Base-by-base conservation (phyloP, 1,140 invertebrate genomes). In the Aleiodes sp. region DNA sequence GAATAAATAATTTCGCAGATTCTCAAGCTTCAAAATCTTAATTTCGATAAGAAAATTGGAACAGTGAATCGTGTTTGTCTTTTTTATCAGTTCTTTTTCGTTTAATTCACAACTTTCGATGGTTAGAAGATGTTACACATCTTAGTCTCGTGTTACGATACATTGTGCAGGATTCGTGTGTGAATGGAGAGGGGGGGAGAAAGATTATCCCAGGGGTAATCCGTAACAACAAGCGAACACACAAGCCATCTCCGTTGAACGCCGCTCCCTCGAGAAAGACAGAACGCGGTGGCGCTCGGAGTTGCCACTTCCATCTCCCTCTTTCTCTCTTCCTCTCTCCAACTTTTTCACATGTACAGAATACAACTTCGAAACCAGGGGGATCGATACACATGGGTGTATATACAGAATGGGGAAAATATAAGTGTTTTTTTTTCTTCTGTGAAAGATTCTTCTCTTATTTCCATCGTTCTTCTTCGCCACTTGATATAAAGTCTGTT, bases 201-300 rank as follows among this genome's bases (percentile, higher is more conserved):
- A 52, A 26, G 46, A 56, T 69, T 37, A 63, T 63, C 60, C 41
- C 60, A 21, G 46, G 60, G 60, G 39, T 63, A 69, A 63, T 63
- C 60, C 60, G 39, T 62, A 63, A 69, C 66, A 68, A 68, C 67
- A 69, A 69, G 60, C 52, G 39, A n/a, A 69, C 59, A 24, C 31
- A 63, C 16, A n/a, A n/a, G 31, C 28, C 28, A 24, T 63, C 33
- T 14, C 12, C 28, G 56, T 59, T 29, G 28, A 29, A 33, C 71
- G 71, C 68, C 71, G 71, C 71, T 73, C 71, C 71, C 71, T 73
- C 63, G 59, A 70, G 61, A 76, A 72, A 77, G 73, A 67, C 31
- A 31, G 77, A 65, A 71, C 72, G 52, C 75, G 78, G 77, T 82
- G 77, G 80, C 81, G 78, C 79, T 78, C 72, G 64, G 64, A 19